Evolutionary conservation across 2,888 invertebrate genomes (phyloP).

Genomic region (Agrochola lychnidis): DNA sequence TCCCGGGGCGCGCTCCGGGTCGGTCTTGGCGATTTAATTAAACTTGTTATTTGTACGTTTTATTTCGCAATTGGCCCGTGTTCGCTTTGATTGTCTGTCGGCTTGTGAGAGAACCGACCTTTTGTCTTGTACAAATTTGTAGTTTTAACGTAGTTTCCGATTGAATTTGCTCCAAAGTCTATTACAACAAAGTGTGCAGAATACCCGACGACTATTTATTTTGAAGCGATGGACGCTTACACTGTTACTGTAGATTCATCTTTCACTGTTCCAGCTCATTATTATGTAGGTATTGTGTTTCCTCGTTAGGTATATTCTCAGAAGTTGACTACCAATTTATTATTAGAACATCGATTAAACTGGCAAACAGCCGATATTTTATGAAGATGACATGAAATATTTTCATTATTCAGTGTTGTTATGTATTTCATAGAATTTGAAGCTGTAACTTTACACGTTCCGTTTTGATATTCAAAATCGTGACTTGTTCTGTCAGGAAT

Average conservation of each 20-base stretch:
- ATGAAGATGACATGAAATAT: slow-evolving; percentile 39
- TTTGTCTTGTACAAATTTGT: slow-evolving; percentile 74
- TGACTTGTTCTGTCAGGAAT: slow-evolving; percentile 17
- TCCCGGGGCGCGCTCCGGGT: slow-evolving; percentile 73
- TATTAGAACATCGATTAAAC: slow-evolving; percentile 67
- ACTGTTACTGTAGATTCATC: slow-evolving; percentile 69
- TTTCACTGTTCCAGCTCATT: slow-evolving; percentile 73
- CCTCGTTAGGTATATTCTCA: slow-evolving; percentile 68
- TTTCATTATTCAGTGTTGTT: slow-evolving; percentile 20
- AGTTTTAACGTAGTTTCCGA: slow-evolving; percentile 70
- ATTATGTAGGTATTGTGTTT: slow-evolving; percentile 74
- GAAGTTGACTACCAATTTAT: slow-evolving; percentile 71
- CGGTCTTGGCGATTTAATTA: slow-evolving; percentile 89
- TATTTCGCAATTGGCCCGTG: slow-evolving; percentile 86
- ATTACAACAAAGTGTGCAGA: slow-evolving; percentile 56
- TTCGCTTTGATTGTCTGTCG: slow-evolving; percentile 86
- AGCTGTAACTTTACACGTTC: neutral
- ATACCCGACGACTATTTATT: slow-evolving; percentile 61
- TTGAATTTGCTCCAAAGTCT: slow-evolving; percentile 65
- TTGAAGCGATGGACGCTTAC: slow-evolving; percentile 55
- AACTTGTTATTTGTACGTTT: slow-evolving; percentile 90
- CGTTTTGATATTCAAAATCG: slow-evolving; percentile 12
- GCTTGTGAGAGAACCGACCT: slow-evolving; percentile 76
- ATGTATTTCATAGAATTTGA: slow-evolving; percentile 27
- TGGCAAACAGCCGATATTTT: slow-evolving; percentile 47